Base-by-base conservation (phyloP, 2,797 vertebrate genomes). In the Nothura maculosa region DNA sequence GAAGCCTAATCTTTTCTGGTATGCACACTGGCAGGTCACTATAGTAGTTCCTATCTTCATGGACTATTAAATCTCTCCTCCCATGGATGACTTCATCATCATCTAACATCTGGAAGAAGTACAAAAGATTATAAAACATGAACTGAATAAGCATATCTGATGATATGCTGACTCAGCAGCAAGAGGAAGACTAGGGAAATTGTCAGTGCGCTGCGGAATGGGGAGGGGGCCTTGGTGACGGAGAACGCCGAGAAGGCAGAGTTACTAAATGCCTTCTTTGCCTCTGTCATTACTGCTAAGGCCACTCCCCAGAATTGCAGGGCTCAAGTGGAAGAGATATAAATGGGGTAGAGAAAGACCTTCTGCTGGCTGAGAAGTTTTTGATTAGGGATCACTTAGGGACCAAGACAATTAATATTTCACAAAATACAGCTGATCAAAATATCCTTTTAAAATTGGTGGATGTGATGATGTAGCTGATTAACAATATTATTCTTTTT, bases 41-140 rank as follows among this genome's bases (percentile, higher is more conserved):
- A 38, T 28, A 85, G 58, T 81, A 36, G 66, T 34, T 92, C 19
- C 50, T 85, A 55, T 79, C 85, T 89, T 18, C 58, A 85, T 55
- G 82, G 92, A 28, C 73, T 83, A 81, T 83, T 81, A 89, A 73
- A 81, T 90, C 42, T 62, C 30, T 66, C 11, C n/a, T 95, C 87
- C 50, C 66, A 55, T 85, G 85, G 42, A 85, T 69, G 47, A 84
- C 66, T 87, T 90, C 75, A 73, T 69, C 69, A 85, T 78, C 69
- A 85, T 47, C 24, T 60, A 85, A 36, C 69, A 81, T 63, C 75
- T 11, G 73, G 73, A 85, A 87, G 36, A 40, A 89, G 61, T 81
- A 68, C 28, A 62, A 28, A 85, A 74, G 79, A 58, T 64, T 72
- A 74, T 25, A 76, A 64, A 83, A 81, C 69, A 78, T 87, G 62